Base-by-base conservation (phyloP, 2,797 vertebrate species). In the Micropoecilia bifurca region DNA sequence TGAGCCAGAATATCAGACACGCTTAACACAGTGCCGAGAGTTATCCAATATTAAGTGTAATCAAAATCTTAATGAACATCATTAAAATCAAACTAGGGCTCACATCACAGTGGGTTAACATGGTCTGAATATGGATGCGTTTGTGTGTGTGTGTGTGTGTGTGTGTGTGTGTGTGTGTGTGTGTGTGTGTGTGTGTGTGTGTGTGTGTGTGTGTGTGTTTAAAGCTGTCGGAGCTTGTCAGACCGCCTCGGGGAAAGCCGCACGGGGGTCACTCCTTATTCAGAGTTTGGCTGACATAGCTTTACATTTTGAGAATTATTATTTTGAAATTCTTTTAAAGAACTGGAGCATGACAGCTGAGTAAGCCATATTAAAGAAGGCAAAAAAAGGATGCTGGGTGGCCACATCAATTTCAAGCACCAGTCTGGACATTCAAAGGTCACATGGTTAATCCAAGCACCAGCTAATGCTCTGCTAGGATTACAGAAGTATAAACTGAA, bases 1-100 rank as follows among this genome's bases (percentile, higher is more conserved):
- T 72, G 78, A 90, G 85, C 76, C 50, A 69, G 88, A 85, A 73
- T 87, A 91, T 89, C 86, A 90, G 86, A 87, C 88, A 83, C 87
- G 79, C 82, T 90, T 82, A 88, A 83, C 45, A 13, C 82, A 33
- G 22, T 72, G 83, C 84, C 0, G 48, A 76, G 80, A 88, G 88
- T 85, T 86, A 90, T 93, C 89, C 82, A 82, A 88, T 82, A 87
- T 92, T 87, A 78, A 78, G 55, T 10, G 78, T 84, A 87, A 91
- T 91, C 90, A 82, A 86, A 90, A 90, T 88, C 85, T 83, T 92
- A 91, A 93, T 93, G 88, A 93, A 89, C 83, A 80, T 91, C 78
- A 87, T 91, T 91, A 87, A 89, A 89, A 88, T 86, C 83, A 83
- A 84, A 43, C 25, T 2, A 30, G 53, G 79, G 77, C 81, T 88